Evolutionary conservation across 2,797 vertebrate species (phyloP).

Genomic region (Syngnathus rostellatus): DNA sequence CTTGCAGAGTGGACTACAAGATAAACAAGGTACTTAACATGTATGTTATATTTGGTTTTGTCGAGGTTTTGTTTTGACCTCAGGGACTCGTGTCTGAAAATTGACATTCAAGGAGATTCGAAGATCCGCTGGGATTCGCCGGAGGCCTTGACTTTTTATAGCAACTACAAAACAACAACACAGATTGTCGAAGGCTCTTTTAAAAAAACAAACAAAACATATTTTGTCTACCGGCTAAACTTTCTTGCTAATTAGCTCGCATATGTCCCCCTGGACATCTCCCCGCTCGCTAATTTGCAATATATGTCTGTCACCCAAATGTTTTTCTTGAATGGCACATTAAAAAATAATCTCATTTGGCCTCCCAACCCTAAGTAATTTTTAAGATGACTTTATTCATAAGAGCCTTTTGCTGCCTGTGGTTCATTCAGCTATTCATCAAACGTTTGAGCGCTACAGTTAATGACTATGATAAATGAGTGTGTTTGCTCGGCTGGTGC

Average conservation of each 20-base stretch:
- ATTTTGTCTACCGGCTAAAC: not conserved
- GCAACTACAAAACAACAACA: not conserved
- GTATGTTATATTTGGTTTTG: not conserved
- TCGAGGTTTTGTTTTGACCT: no score
- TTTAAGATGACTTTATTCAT: not conserved
- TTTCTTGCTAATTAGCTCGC: not conserved
- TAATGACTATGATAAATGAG: not conserved
- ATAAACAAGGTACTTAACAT: not conserved
- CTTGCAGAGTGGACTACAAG: not conserved
- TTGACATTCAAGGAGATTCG: not conserved
- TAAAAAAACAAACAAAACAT: not conserved
- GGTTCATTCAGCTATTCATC: not conserved
- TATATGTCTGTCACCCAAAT: not conserved
- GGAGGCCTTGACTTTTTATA: not conserved
- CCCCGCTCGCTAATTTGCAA: not conserved
- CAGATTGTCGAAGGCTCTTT: not conserved
- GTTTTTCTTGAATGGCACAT: not conserved
- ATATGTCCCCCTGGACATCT: not conserved
- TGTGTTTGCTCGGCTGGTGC: not conserved
- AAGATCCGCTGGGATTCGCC: conserved; percentile 1
- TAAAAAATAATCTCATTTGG: not conserved
- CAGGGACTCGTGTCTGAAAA: not conserved
- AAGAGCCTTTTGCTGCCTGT: not conserved
- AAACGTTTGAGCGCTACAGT: not conserved
- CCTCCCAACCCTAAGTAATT: not conserved